Conservation (phyloP, 1,140 invertebrate species). For the Rhagoletis pomonella region DNA sequence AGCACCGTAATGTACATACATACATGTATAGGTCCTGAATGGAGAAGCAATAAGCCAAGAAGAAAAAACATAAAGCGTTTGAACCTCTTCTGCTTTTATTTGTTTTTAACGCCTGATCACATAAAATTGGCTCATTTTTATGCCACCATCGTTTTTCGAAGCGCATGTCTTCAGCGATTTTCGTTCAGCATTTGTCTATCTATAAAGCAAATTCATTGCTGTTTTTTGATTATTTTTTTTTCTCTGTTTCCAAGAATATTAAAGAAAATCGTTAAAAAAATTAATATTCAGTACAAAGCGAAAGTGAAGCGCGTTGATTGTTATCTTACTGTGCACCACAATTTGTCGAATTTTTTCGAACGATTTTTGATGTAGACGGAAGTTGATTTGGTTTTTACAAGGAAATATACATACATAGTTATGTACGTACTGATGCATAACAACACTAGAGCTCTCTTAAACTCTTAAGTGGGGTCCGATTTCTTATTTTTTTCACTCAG, state of each 20-base stretch:
- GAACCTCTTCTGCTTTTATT: not conserved
- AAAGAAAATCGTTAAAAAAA: not conserved
- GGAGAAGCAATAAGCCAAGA: not conserved
- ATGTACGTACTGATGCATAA: no score
- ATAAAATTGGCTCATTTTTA: not conserved
- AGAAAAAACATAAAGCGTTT: no score
- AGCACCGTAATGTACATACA: no score
- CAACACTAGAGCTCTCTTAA: no score
- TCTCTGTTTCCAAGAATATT: not conserved
- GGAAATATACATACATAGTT: no score
- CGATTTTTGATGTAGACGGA: no score
- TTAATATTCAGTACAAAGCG: constrained; percentile 36
- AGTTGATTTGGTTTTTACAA: no score
- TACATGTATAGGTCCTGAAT: no score
- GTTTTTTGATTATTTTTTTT: not conserved
- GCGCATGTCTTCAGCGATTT: not conserved
- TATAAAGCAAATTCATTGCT: not conserved
- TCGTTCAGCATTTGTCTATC: no score
- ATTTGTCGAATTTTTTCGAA: not conserved
- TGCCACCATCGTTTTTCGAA: not conserved
- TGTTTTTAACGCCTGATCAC: not conserved
- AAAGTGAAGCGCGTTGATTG: not conserved
- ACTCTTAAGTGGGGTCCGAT: no score
- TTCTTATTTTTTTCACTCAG: no score
- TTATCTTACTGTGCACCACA: not conserved